Evolutionary conservation across 2,888 invertebrate genomes (phyloP), one percentile per base, ranked within the genome.

Genomic region (Drosophila mercatorum): DNA sequence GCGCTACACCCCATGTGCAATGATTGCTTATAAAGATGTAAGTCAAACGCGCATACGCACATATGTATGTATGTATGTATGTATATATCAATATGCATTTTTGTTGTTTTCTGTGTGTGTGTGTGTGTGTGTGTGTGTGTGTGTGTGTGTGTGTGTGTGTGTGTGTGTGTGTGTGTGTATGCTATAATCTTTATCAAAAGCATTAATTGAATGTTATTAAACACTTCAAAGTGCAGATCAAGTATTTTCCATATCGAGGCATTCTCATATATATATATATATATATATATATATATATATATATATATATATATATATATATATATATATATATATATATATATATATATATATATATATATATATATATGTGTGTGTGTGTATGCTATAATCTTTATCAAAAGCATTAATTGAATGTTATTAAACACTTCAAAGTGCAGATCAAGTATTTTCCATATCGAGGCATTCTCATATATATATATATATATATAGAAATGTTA

Each of bases 41-140:
- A 87, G 84, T 83, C 63, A 52, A 56, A 58, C 56, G 83, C 82
- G 83, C 85, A 88, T 52, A 64, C 65, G 52, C 63, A 10, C 5
- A 3, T 34, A n/a, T 17, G 40, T 47, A 36, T 5, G 28, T 28
- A 47, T 46, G 17, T 36, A 28, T 22, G 11, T 51, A 11, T 49
- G 17, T 28, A 22, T 47, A 31, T 31, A n/a, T n/a, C 0, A 14
- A 8, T 47, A 26, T 14, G 2, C 7, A 7, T 3, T 14, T 47
- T 14, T 47, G 6, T 47, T 28, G 14, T 49, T 31, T 11, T 46
- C 17, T 17, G 17, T 17, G 17, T 17, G 17, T 17, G 17, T 17
- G 17, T 17, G 17, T 17, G 17, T 17, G 17, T 17, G 17, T 17
- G 17, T 17, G 17, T 17, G 17, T 17, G 17, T 17, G 17, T 17